These are phyloP conservation scores for Typhlomys cinereus DNA, from an alignment of 2,113 vertebrate genomes.

Conservation along the genomic window DNA sequence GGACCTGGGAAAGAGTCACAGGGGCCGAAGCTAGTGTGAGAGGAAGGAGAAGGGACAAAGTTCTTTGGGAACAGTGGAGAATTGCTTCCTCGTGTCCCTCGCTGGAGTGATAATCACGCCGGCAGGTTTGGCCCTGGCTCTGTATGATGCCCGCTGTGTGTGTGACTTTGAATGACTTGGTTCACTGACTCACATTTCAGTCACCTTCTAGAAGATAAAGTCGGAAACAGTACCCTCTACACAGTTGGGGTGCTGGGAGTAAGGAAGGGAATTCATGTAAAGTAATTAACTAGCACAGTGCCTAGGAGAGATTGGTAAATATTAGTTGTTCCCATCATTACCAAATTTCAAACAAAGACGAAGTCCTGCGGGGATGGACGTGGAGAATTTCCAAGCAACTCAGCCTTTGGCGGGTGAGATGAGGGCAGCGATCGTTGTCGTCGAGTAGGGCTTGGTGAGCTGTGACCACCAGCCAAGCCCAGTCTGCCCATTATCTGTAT, in stretches of 20 bases:
- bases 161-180: neutral
- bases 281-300: neutral
- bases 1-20: neutral
- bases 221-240: neutral
- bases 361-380: neutral
- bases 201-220: neutral
- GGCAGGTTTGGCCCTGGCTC: neutral
- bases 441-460: neutral
- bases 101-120: neutral
- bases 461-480: too few species aligned
- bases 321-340: neutral
- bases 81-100: neutral
- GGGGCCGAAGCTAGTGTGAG: neutral
- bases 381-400: neutral
- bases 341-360: neutral
- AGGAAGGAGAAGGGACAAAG: neutral
- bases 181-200: neutral
- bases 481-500: neutral
- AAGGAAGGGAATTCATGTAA: neutral
- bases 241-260: neutral
- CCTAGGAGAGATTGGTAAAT: neutral
- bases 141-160: neutral
- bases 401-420: neutral
- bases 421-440: neutral
- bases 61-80: neutral